Conservation (phyloP, 2,888 invertebrate genomes). For the Scrobipalpa atriplicella region DNA sequence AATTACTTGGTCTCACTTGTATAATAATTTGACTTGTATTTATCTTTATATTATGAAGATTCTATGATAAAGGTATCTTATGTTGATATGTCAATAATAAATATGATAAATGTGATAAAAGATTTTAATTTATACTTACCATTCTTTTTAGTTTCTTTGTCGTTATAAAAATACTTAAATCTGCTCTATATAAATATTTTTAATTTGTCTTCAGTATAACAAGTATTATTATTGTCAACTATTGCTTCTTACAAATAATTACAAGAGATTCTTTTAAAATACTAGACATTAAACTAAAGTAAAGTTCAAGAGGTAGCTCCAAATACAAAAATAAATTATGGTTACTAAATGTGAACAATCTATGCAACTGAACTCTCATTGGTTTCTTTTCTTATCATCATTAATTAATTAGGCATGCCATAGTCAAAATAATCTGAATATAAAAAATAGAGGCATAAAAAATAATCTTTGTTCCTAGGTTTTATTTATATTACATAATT, state of each 20-base stretch:
- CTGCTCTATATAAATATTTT: not conserved
- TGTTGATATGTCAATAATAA: constrained; percentile 77
- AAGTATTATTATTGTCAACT: constrained; percentile 54
- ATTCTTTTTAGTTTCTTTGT: no score
- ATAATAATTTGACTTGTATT: constrained; percentile 76
- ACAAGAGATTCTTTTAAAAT: constrained; percentile 4
- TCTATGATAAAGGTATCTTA: constrained; percentile 75
- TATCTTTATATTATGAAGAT: constrained; percentile 73
- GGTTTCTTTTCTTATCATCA: no score
- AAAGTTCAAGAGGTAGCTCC: constrained; percentile 35
- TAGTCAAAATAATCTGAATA: not conserved
- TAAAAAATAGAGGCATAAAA: not conserved
- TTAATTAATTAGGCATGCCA: not conserved
- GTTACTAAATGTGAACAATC: constrained; percentile 33
- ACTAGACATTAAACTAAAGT: constrained; percentile 31
- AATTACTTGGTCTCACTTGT: constrained; percentile 77
- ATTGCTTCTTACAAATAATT: not conserved
- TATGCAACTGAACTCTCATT: not conserved
- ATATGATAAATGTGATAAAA: constrained; percentile 55
- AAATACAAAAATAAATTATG: not conserved
- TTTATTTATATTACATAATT: no score
- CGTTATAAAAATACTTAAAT: not conserved
- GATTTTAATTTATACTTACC: constrained; percentile 43
- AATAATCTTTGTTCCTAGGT: no score
- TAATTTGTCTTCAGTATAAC: constrained; percentile 17